Evolutionary conservation across 2,888 invertebrate genomes (phyloP).

Genomic region (Rotaria socialis): DNA sequence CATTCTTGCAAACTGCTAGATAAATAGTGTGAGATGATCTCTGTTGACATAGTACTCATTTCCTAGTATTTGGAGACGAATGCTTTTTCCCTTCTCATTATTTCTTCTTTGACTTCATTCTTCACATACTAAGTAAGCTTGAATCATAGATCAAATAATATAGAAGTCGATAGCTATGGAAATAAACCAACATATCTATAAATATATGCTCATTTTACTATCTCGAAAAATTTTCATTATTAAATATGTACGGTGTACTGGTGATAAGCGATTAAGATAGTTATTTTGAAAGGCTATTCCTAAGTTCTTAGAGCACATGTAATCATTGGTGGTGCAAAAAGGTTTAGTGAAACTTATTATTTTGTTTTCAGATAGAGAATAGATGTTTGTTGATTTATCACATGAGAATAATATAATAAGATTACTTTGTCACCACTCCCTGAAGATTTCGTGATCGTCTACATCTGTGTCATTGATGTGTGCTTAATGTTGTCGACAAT

Average conservation of each 20-base stretch:
- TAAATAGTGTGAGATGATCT: constrained; percentile 1
- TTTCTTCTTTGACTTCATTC: background rate
- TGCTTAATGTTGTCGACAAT: background rate
- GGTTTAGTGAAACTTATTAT: no score
- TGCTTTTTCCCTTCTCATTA: background rate
- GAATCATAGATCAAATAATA: background rate
- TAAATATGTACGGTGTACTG: background rate
- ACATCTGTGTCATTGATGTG: background rate
- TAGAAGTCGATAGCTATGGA: background rate
- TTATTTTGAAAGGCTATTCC: background rate
- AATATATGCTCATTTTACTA: background rate
- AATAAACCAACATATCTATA: background rate
- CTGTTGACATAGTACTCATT: constrained; percentile 1
- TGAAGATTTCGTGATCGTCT: background rate
- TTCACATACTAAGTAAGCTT: background rate
- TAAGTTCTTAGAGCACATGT: no score
- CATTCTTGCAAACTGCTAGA: background rate
- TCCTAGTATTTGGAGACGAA: background rate
- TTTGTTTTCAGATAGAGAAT: background rate
- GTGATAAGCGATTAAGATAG: background rate
- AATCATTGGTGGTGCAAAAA: no score
- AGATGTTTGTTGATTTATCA: background rate
- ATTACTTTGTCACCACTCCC: background rate
- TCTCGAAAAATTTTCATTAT: background rate
- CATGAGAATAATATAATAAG: background rate